Conservation (phyloP, 2,888 invertebrate species). For the Andricus curvator region DNA sequence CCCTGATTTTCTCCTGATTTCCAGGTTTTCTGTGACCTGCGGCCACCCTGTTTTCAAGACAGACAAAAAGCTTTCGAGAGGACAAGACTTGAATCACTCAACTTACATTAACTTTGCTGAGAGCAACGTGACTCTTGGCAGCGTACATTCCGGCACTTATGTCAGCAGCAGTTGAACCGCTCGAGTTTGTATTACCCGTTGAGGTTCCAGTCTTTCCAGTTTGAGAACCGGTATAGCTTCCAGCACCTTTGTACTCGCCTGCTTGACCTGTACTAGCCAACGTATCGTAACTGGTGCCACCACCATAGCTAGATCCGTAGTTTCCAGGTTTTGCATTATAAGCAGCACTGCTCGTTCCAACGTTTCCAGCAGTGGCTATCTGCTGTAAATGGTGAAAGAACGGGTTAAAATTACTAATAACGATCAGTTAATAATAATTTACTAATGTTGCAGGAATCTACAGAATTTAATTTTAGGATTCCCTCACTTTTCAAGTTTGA, state of each 20-base stretch:
- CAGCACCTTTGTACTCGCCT: conserved; percentile 73
- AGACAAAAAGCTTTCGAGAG: not conserved
- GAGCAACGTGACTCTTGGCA: conserved; percentile 91
- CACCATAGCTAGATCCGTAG: conserved; percentile 83
- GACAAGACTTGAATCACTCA: not conserved
- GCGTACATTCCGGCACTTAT: conserved; percentile 91
- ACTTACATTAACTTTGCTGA: conserved; percentile 94
- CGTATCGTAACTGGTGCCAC: conserved; percentile 76
- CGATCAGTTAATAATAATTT: not conserved
- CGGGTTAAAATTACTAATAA: not conserved
- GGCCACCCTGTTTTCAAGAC: no score
- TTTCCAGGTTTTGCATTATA: conserved; percentile 85
- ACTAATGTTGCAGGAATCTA: not conserved
- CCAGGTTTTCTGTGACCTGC: no score
- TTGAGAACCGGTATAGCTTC: conserved; percentile 75
- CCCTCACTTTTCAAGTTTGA: not conserved
- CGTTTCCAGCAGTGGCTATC: conserved; percentile 87
- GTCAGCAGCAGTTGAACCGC: conserved; percentile 83
- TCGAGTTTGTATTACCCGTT: conserved; percentile 72
- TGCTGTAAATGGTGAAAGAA: conserved; percentile 77
- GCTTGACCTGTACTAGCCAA: conserved; percentile 73
- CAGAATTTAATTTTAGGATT: not conserved
- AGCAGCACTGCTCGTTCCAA: conserved; percentile 84
- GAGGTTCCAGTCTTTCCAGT: conserved; percentile 75
- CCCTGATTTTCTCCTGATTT: no score